phyloP scores from a whole-genome alignment of 2,888 invertebrate species.

The Rapana venosa region DNA sequence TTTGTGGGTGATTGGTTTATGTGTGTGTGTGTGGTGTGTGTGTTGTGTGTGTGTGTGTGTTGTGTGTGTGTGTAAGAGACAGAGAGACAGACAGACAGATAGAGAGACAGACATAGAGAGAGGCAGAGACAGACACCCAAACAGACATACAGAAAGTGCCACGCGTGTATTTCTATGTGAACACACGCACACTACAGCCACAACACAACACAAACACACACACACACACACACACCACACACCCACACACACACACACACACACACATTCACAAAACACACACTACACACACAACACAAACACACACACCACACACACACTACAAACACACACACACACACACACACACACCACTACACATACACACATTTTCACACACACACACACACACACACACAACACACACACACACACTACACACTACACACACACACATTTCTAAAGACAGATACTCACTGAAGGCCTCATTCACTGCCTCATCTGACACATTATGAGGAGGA shows the following conservation, averaged over 20 bases:
- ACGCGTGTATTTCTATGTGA: neutral
- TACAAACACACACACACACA: neutral
- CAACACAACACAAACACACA: neutral
- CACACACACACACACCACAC: neutral
- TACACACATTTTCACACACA: neutral
- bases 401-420: too few species aligned
- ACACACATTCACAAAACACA: neutral
- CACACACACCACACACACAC: neutral
- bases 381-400: neutral
- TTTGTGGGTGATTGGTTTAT: too few species aligned
- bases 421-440: neutral
- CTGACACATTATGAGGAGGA: neutral
- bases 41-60: too few species aligned
- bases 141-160: too few species aligned
- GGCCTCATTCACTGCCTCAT: neutral
- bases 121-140: too few species aligned
- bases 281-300: neutral
- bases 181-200: neutral
- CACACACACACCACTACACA: neutral
- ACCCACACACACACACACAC: neutral
- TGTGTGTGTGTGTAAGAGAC: too few species aligned
- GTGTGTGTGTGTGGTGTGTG: too few species aligned
- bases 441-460: neutral
- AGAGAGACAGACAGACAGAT: too few species aligned
- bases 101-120: too few species aligned